phyloP scores from a whole-genome alignment of 2,113 vertebrate genomes.

The Catharus bicknelli region DNA sequence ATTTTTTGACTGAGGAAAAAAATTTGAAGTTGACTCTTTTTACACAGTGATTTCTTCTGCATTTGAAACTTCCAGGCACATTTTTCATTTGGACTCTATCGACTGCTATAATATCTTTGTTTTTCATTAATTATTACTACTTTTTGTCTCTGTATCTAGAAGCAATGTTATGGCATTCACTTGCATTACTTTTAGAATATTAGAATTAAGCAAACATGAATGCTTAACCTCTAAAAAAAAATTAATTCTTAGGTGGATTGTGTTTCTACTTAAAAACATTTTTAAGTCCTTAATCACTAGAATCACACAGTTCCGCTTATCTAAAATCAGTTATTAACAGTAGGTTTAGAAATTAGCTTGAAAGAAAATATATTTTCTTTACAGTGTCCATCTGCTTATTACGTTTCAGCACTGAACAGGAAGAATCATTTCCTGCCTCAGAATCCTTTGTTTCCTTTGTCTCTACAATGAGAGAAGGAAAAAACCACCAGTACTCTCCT shows the following conservation, averaged over 20 bases:
- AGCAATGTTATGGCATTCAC: background rate
- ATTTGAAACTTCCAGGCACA: background rate
- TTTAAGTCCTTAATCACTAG: background rate
- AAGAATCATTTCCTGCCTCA: conserved; percentile 49
- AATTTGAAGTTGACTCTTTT: background rate
- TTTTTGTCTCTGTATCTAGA: background rate
- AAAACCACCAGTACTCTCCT: background rate
- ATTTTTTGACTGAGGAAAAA: background rate
- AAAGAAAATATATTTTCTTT: conserved; percentile 15
- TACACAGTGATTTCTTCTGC: background rate
- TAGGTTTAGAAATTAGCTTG: background rate
- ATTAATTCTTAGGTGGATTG: background rate
- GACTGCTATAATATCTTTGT: background rate
- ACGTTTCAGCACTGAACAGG: background rate
- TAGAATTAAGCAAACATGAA: background rate
- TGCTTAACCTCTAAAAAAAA: background rate
- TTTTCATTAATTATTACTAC: background rate
- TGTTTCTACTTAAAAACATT: background rate
- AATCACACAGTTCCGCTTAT: background rate
- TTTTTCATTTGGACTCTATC: background rate
- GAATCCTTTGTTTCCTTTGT: conserved; percentile 57
- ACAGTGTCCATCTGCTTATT: conserved; percentile 18
- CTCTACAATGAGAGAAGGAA: background rate
- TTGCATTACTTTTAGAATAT: background rate
- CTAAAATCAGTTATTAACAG: background rate